These are phyloP conservation scores for Drosophila hydei DNA, from an alignment of 1,140 invertebrate species.

Conservation along the genomic window DNA sequence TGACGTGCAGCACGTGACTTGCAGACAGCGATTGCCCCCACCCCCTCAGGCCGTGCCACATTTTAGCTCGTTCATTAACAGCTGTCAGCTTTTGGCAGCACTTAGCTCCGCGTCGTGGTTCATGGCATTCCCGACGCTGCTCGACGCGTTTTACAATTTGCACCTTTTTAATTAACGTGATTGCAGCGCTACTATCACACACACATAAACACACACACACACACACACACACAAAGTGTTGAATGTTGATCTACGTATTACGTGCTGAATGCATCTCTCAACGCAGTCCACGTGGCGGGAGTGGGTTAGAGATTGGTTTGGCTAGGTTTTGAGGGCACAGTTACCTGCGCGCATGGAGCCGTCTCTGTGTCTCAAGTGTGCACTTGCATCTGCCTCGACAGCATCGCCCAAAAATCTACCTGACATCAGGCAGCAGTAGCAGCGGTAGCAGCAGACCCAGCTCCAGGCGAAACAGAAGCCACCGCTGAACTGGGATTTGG, in stretches of 20 bases:
- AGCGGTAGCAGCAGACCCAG: too few relatives aligned
- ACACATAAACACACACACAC: slow-evolving; percentile 22
- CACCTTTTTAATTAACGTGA: slow-evolving; percentile 84
- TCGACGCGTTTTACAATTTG: slow-evolving; percentile 80
- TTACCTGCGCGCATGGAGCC: slow-evolving; percentile 19
- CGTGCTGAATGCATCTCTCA: slow-evolving; percentile 72
- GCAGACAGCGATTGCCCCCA: slow-evolving; percentile 28
- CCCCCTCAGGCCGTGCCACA: slow-evolving; percentile 8
- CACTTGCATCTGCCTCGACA: slow-evolving; percentile 65
- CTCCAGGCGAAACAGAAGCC: slow-evolving; percentile 28
- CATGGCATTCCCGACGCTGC: slow-evolving; percentile 58
- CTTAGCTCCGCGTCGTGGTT: slow-evolving; percentile 47
- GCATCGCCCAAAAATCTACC: slow-evolving; percentile 43
- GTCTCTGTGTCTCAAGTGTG: slow-evolving; percentile 70
- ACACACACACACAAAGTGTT: slow-evolving; percentile 18
- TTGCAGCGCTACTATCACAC: slow-evolving; percentile 65
- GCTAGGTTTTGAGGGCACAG: neutral
- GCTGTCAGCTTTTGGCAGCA: slow-evolving; percentile 80
- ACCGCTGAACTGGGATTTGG: slow-evolving; percentile 30
- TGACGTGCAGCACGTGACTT: slow-evolving; percentile 75
- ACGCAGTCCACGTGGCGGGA: slow-evolving; percentile 15
- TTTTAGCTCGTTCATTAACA: slow-evolving; percentile 78
- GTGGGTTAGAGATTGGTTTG: neutral
- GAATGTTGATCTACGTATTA: slow-evolving; percentile 74
- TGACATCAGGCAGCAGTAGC: slow-evolving; percentile 25